Conservation (phyloP, 2,797 vertebrate genomes). For the Thamnophis elegans region DNA sequence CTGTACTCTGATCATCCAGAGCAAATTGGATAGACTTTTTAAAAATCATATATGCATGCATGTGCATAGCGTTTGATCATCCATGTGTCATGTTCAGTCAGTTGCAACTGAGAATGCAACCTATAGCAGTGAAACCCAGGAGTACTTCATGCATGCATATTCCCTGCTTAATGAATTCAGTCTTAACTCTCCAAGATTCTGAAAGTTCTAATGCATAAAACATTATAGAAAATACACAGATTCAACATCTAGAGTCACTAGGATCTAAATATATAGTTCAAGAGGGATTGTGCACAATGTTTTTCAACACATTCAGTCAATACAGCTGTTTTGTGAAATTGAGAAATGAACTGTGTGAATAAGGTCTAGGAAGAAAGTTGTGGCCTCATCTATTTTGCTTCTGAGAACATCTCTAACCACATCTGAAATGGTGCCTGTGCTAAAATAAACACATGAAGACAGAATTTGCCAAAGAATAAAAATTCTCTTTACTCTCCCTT, state of each 20-base stretch:
- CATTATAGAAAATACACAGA: not conserved
- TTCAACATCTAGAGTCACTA: not conserved
- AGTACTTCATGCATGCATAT: not conserved
- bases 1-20: not conserved
- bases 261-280: not conserved
- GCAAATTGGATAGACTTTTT: not conserved
- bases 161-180: not conserved
- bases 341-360: not conserved
- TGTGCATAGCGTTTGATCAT: not conserved
- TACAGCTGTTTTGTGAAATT: not conserved
- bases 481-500: constrained; percentile 19
- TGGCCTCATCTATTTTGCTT: not conserved
- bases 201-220: not conserved
- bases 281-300: not conserved
- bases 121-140: not conserved
- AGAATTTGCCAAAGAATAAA: constrained; percentile 44
- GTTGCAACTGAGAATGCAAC: not conserved
- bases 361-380: not conserved
- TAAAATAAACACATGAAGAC: not conserved
- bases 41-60: not conserved
- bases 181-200: not conserved
- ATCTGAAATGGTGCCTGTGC: not conserved
- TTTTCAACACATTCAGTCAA: not conserved
- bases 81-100: not conserved
- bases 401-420: not conserved